Conservation (phyloP, 2,113 vertebrate genomes). For the Camelus bactrianus region DNA sequence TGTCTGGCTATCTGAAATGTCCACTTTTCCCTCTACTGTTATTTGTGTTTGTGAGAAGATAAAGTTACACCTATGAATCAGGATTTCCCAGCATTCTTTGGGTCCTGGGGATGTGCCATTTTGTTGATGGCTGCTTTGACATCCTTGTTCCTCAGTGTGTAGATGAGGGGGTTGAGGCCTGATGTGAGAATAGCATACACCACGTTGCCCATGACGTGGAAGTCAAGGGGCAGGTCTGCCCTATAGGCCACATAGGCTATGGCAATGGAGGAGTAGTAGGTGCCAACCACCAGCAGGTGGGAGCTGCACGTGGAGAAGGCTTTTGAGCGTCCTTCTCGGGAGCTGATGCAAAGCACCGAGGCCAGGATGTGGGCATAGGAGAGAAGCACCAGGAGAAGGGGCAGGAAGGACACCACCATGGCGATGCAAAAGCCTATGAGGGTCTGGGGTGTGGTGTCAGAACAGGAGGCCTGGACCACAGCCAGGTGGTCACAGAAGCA, state of each 20-base stretch:
- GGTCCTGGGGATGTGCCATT: neutral
- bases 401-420: slow-evolving; percentile 10
- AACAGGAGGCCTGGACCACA: neutral
- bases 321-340: slow-evolving; percentile 35
- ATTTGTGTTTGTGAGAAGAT: neutral
- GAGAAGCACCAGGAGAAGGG: slow-evolving; percentile 53
- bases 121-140: slow-evolving; percentile 12
- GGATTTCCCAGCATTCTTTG: neutral
- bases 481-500: slow-evolving; percentile 72
- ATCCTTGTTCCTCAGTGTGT: slow-evolving; percentile 46
- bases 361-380: slow-evolving; percentile 48
- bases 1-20: neutral
- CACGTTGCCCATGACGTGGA: slow-evolving; percentile 68
- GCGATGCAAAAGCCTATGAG: slow-evolving; percentile 40
- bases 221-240: neutral
- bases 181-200: slow-evolving; percentile 5
- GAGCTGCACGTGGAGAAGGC: slow-evolving; percentile 75
- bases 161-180: slow-evolving; percentile 57
- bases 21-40: neutral
- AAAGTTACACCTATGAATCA: neutral
- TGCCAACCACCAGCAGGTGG: slow-evolving; percentile 74
- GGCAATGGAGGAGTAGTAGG: slow-evolving; percentile 63
- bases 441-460: neutral
- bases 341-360: slow-evolving; percentile 38
- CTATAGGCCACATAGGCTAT: slow-evolving; percentile 55